Evolutionary conservation across 2,888 invertebrate species (phyloP).

Genomic region (Unio delphinus): DNA sequence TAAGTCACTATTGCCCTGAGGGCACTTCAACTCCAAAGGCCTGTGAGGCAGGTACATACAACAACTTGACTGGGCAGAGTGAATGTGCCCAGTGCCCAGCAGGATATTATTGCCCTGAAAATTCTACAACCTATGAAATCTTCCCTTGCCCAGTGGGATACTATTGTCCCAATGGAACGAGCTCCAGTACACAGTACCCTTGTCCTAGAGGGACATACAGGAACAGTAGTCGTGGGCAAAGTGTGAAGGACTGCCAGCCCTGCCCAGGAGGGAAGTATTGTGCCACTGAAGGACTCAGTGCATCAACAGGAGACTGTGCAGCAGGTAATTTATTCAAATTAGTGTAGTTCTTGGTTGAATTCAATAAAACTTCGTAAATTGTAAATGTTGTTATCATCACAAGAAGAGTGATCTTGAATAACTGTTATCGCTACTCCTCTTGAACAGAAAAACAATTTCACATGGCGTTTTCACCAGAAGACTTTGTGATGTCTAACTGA

Average conservation of each 20-base stretch:
- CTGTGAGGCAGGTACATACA: conserved; percentile 66
- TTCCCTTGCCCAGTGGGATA: conserved; percentile 63
- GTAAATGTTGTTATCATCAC: no score
- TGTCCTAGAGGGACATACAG: conserved; percentile 63
- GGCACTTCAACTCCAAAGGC: conserved; percentile 63
- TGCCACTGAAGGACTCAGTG: conserved; percentile 51
- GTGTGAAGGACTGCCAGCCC: conserved; percentile 55
- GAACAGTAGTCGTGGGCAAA: conserved; percentile 48
- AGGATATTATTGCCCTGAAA: conserved; percentile 66
- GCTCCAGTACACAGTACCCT: conserved; percentile 49
- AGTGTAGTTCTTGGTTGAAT: no score
- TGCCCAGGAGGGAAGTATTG: conserved; percentile 67
- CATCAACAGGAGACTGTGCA: conserved; percentile 58
- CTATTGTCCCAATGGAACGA: conserved; percentile 64
- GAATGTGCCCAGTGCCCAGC: conserved; percentile 61
- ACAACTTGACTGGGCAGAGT: conserved; percentile 61
- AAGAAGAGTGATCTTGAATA: no score
- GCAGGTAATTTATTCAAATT: conserved; percentile 41
- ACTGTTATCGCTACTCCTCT: no score
- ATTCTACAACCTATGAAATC: conserved; percentile 56
- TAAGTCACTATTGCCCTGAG: conserved; percentile 64
- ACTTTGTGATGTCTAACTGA: no score
- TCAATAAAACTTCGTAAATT: no score
- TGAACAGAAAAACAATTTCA: no score
- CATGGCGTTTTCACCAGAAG: no score